phyloP scores from a whole-genome alignment of 2,113 vertebrate genomes.

The Crocuta crocuta region DNA sequence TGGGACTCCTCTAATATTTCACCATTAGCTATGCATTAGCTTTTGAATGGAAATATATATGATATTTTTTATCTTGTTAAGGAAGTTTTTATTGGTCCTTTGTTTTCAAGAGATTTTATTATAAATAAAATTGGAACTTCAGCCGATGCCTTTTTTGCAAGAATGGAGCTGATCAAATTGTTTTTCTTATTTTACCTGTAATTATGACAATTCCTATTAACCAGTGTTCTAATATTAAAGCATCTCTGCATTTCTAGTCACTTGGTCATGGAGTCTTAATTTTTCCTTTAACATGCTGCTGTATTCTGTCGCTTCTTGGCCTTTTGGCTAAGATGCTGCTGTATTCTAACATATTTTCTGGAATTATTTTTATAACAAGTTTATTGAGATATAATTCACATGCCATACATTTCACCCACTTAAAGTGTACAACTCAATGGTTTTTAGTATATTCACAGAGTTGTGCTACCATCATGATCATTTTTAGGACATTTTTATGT shows the following conservation, averaged over 20 bases:
- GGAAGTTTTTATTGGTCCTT: not conserved
- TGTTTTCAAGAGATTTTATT: not conserved
- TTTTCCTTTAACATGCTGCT: not conserved
- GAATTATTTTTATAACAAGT: constrained; percentile 15
- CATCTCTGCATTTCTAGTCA: not conserved
- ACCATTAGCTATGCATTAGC: not conserved
- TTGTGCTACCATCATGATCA: not conserved
- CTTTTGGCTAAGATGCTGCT: too few species aligned
- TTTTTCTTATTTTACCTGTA: not conserved
- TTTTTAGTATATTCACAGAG: not conserved
- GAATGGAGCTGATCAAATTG: not conserved
- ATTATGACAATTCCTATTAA: not conserved
- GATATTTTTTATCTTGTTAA: constrained; percentile 7
- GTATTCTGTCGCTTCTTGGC: not conserved
- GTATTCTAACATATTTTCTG: not conserved
- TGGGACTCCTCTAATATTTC: not conserved
- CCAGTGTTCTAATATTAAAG: not conserved
- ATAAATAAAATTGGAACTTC: constrained; percentile 5
- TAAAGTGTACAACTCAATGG: not conserved
- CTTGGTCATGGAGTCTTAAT: not conserved
- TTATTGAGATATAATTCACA: constrained; percentile 21
- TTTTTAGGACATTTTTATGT: not conserved
- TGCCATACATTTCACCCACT: not conserved
- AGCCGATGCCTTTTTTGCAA: not conserved
- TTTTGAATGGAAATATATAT: constrained; percentile 17